phyloP scores from a whole-genome alignment of 2,888 invertebrate species.

The Antheraea yamamai region DNA sequence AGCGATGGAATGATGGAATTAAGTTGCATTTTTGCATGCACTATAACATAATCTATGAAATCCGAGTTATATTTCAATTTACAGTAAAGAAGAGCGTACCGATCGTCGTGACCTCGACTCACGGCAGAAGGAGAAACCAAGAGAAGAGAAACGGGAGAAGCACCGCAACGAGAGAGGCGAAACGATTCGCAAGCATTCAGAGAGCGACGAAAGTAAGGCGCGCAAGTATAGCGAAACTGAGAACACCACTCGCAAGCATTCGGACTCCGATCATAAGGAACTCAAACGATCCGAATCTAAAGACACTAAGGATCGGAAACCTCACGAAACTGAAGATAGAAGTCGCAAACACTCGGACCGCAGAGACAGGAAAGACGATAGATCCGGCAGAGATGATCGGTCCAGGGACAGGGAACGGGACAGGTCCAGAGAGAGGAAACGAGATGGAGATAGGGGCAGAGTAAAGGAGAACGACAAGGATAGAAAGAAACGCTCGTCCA shows the following conservation, averaged over 20 bases:
- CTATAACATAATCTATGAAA: neutral
- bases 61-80: neutral
- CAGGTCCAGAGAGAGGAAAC: slow-evolving; percentile 30
- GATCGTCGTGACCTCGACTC: slow-evolving; percentile 39
- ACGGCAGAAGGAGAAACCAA: slow-evolving; percentile 44
- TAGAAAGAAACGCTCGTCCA: slow-evolving; percentile 53
- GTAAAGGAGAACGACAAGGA: slow-evolving; percentile 38
- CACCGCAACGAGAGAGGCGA: slow-evolving; percentile 36
- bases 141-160: slow-evolving; percentile 38
- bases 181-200: slow-evolving; percentile 29
- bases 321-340: slow-evolving; percentile 25
- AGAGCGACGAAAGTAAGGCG: slow-evolving; percentile 6
- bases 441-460: slow-evolving; percentile 32
- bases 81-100: slow-evolving; percentile 51
- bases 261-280: neutral
- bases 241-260: neutral
- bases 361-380: slow-evolving; percentile 23
- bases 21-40: neutral
- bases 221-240: slow-evolving; percentile 9
- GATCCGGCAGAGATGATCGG: slow-evolving; percentile 22
- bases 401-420: slow-evolving; percentile 37
- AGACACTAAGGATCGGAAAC: slow-evolving; percentile 28
- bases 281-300: slow-evolving; percentile 23
- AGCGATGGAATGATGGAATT: too few relatives aligned
- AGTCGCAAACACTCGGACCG: slow-evolving; percentile 31